Conservation (phyloP, 1,140 invertebrate genomes). For the Monochamus saltuarius region DNA sequence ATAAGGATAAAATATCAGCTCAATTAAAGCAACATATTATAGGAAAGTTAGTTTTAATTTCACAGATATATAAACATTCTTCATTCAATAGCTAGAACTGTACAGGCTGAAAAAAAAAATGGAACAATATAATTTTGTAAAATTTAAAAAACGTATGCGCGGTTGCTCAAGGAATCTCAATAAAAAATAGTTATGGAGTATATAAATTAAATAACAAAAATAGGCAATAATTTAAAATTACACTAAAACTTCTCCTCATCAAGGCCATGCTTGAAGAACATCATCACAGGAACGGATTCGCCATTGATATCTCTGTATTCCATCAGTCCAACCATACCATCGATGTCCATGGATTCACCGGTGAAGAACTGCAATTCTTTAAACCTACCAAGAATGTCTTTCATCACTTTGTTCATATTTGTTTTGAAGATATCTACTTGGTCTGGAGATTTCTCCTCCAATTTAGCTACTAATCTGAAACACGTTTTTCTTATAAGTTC, state of each 20-base stretch:
- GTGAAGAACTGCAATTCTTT: conserved; percentile 95
- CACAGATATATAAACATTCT: conserved; percentile 14
- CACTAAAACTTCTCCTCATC: conserved; percentile 90
- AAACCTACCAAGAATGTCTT: conserved; percentile 87
- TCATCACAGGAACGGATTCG: conserved; percentile 78
- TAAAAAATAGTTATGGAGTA: conserved; percentile 3
- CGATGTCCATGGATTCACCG: conserved; percentile 92
- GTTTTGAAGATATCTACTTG: conserved; percentile 87
- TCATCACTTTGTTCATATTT: conserved; percentile 95
- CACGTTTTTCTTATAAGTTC: conserved; percentile 6
- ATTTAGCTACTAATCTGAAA: conserved; percentile 75
- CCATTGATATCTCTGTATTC: conserved; percentile 91
- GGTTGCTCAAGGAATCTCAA: conserved; percentile 4
- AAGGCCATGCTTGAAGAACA: conserved; percentile 95
- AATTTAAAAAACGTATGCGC: conserved; percentile 2
- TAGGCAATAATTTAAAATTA: conserved; percentile 21
- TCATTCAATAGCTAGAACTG: conserved; percentile 6
- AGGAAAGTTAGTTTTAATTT: conserved; percentile 4
- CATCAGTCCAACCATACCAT: conserved; percentile 89
- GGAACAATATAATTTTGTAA: conserved; percentile 9
- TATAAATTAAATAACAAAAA: conserved; percentile 25
- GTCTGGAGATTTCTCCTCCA: conserved; percentile 76
- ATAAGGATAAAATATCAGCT: neutral
- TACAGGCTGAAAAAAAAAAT: neutral
- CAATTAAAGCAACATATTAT: neutral